Conservation (phyloP, 2,888 invertebrate species). For the Pelosia muscerda region DNA sequence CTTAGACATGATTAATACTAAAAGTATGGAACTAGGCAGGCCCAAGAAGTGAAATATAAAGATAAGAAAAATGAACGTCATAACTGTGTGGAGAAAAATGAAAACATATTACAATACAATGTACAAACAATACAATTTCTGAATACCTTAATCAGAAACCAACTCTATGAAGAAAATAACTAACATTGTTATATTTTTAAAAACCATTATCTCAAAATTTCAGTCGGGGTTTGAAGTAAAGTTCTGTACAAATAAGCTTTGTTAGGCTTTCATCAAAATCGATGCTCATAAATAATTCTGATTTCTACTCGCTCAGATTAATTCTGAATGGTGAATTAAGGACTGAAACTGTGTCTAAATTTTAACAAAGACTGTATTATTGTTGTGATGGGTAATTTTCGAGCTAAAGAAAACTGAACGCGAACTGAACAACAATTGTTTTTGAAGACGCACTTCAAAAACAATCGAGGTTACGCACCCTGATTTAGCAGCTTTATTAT, state of each 20-base stretch:
- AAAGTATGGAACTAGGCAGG: no score
- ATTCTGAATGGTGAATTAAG: slow-evolving; percentile 27
- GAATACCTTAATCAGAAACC: background rate
- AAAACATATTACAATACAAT: no score
- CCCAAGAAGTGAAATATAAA: no score
- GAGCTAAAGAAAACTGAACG: slow-evolving; percentile 14
- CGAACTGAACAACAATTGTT: no score
- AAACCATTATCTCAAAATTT: slow-evolving; percentile 2
- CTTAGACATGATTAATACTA: no score
- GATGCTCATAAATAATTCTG: slow-evolving; percentile 24
- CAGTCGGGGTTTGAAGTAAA: slow-evolving; percentile 10
- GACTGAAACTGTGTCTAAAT: slow-evolving; percentile 22
- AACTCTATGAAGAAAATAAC: background rate
- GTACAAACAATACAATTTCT: no score
- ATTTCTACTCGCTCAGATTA: slow-evolving; percentile 7
- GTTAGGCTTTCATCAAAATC: slow-evolving; percentile 11
- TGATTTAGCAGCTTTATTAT: background rate
- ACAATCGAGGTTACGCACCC: slow-evolving; percentile 7
- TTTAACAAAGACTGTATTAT: slow-evolving; percentile 26
- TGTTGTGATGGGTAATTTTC: slow-evolving; percentile 8
- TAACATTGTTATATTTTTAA: background rate
- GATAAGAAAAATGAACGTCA: no score
- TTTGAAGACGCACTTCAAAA: slow-evolving; percentile 12
- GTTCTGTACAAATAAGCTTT: slow-evolving; percentile 5
- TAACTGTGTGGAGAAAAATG: no score